Evolutionary conservation across 2,113 vertebrate species (phyloP).

Genomic region (Phainopepla nitens): DNA sequence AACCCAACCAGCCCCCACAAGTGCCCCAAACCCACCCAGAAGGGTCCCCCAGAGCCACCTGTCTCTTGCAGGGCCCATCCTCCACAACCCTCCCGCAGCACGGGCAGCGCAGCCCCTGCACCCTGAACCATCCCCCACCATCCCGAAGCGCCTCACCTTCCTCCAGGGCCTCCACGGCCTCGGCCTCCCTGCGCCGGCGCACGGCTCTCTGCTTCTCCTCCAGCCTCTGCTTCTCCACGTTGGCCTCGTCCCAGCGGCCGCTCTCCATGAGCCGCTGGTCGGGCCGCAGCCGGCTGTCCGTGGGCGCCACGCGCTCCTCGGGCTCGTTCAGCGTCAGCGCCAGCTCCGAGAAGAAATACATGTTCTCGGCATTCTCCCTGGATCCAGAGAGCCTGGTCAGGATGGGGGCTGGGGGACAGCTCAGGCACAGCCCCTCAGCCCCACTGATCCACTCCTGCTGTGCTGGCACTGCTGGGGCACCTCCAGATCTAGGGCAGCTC

Average conservation of each 20-base stretch:
- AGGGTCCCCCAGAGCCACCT: background rate
- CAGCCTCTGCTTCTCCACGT: slow-evolving; percentile 87
- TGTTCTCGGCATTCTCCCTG: slow-evolving; percentile 93
- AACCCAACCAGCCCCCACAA: fast-evolving
- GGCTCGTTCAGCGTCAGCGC: slow-evolving; percentile 91
- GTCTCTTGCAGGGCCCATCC: background rate
- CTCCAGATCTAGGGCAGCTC: background rate
- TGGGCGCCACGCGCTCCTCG: slow-evolving; percentile 83
- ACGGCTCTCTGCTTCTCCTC: slow-evolving; percentile 87
- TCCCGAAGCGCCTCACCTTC: slow-evolving; percentile 67
- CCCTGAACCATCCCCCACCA: fast-evolving
- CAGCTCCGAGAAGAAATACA: slow-evolving; percentile 93
- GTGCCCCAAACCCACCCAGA: background rate
- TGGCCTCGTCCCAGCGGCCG: slow-evolving; percentile 92
- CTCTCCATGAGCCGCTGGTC: slow-evolving; percentile 95
- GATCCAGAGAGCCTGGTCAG: fast-evolving
- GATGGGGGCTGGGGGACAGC: fast-evolving
- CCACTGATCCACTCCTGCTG: no score
- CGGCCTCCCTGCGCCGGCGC: slow-evolving; percentile 78
- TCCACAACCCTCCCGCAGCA: fast-evolving
- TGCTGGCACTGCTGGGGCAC: background rate
- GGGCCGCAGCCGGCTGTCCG: slow-evolving; percentile 87
- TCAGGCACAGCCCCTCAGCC: background rate
- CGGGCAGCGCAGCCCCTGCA: fast-evolving
- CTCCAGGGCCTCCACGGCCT: slow-evolving; percentile 75